Percentiles rank a stretch among this genome's conserved stretches.
Conservation (phyloP, 2,888 invertebrate species). For the Oligia strigilis region DNA sequence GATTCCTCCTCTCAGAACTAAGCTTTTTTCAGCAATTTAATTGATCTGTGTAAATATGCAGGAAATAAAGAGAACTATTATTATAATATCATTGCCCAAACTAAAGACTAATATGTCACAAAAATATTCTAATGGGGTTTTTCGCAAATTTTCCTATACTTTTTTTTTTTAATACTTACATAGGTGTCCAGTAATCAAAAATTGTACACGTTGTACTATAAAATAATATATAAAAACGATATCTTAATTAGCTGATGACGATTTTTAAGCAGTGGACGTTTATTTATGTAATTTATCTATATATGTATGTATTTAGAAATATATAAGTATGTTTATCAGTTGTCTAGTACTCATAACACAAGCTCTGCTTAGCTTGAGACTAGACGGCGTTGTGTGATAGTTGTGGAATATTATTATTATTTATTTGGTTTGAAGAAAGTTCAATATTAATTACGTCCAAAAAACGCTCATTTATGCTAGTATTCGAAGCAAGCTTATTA, state of each 20-base stretch:
- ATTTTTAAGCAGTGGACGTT: neutral
- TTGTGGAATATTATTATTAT: no score
- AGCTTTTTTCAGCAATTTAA: neutral
- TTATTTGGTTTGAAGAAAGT: neutral
- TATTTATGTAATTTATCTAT: no score
- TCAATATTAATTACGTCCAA: neutral
- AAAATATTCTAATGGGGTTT: neutral
- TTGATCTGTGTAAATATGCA: neutral
- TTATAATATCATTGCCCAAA: neutral
- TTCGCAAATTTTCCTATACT: neutral
- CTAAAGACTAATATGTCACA: neutral
- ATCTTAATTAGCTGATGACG: neutral
- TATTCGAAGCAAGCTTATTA: neutral
- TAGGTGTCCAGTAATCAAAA: neutral
- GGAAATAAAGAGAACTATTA: neutral
- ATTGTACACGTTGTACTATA: neutral
- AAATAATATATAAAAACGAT: neutral
- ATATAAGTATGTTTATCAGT: no score
- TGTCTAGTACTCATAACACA: no score
- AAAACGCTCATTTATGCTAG: neutral
- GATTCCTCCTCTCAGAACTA: neutral
- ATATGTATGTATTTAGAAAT: no score
- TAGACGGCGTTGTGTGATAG: no score
- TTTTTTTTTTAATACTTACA: neutral
- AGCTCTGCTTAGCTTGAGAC: no score